Percentiles rank a stretch among this genome's conserved stretches.
Conservation (phyloP, 2,113 vertebrate species). For the Saguinus midas region DNA sequence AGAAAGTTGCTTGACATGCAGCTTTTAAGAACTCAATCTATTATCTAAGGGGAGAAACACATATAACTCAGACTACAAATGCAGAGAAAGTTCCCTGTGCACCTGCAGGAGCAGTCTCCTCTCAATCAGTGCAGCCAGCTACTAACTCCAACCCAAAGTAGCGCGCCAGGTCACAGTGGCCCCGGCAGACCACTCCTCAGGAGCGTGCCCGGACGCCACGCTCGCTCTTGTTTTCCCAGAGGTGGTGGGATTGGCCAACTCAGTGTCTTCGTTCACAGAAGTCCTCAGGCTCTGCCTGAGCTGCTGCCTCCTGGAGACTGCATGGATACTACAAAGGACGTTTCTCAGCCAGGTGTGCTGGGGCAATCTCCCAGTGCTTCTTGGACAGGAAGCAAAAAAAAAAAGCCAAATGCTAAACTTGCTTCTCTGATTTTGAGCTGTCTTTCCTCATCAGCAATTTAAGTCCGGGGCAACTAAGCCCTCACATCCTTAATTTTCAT, state of each 20-base stretch:
- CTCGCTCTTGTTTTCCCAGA: neutral
- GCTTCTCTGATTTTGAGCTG: neutral
- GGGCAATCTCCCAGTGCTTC: constrained; percentile 6
- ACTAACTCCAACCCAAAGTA: neutral
- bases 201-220: neutral
- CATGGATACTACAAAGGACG: neutral
- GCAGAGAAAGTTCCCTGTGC: neutral
- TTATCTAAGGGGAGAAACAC: neutral
- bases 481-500: neutral
- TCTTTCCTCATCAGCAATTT: neutral
- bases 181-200: neutral
- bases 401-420: neutral
- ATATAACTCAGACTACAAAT: neutral
- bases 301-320: neutral
- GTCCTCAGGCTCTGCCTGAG: neutral
- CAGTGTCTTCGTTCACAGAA: neutral
- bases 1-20: neutral
- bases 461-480: neutral
- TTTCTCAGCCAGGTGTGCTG: neutral
- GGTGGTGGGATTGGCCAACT: neutral
- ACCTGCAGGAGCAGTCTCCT: no score
- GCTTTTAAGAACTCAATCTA: neutral
- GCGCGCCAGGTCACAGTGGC: neutral
- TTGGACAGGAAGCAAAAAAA: neutral
- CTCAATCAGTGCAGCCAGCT: no score